Conservation (phyloP, 2,113 vertebrate genomes). For the Callipepla californica region DNA sequence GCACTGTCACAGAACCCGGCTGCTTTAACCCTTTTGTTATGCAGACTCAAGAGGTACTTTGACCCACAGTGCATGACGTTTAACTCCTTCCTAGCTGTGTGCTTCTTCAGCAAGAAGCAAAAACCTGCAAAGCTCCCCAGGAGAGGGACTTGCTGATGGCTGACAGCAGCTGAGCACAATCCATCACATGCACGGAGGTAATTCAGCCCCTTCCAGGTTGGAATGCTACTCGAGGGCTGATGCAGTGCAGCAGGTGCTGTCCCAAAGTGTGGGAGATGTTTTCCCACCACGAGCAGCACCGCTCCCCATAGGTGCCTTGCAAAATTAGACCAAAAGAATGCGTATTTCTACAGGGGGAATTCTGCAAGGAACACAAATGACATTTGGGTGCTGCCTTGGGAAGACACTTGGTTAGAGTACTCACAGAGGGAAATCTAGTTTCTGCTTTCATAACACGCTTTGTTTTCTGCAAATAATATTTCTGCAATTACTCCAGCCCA, state of each 20-base stretch:
- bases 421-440: neutral
- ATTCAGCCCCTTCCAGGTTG: neutral
- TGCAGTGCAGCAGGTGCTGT: neutral
- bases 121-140: neutral
- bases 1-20: neutral
- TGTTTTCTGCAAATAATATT: neutral
- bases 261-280: neutral
- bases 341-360: neutral
- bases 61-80: neutral
- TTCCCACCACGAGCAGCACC: neutral
- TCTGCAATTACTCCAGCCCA: neutral
- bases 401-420: neutral
- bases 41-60: neutral
- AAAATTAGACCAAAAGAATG: neutral
- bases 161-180: rapidly evolving
- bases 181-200: rapidly evolving
- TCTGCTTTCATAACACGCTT: neutral
- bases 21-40: neutral
- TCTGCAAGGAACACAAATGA: neutral
- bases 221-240: neutral
- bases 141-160: neutral
- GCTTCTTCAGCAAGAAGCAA: neutral
- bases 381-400: neutral
- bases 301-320: neutral
- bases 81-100: neutral